Evolutionary conservation across 30 jellyfish, hydroid and myxozoan species (phyloP).

Genomic region (Hydractinia echinata): DNA sequence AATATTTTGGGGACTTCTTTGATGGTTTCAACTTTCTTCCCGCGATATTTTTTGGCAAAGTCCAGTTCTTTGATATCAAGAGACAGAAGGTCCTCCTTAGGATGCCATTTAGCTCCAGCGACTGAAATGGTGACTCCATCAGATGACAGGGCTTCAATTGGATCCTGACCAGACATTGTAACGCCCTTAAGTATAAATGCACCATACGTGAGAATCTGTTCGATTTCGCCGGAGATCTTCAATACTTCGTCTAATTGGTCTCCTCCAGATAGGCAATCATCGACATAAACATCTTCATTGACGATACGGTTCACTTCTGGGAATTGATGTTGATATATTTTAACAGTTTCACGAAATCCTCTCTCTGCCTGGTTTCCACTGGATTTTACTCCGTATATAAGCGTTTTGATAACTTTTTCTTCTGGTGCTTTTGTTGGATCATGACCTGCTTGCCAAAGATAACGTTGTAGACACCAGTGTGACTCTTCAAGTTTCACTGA

Average conservation of each 20-base stretch:
- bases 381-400: no score
- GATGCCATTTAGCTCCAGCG: not conserved
- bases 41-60: constrained; percentile 1
- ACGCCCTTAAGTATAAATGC: not conserved
- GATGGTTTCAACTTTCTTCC: not conserved
- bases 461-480: not conserved
- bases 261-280: constrained; percentile 25
- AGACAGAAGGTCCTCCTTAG: not conserved
- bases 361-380: no score
- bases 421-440: not conserved
- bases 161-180: not conserved
- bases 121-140: not conserved
- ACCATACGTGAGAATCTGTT: not conserved
- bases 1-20: not conserved
- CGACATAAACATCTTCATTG: no score
- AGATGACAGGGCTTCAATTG: not conserved
- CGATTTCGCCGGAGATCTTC: not conserved
- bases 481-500: not conserved
- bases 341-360: no score
- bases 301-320: no score
- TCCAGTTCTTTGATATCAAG: not conserved
- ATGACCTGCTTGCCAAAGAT: not conserved
- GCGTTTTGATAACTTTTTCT: no score
- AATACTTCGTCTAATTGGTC: not conserved
- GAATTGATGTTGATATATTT: no score